Evolutionary conservation across 92 coral and sea anemone genomes (phyloP).

Genomic region (Palythoa grandis): DNA sequence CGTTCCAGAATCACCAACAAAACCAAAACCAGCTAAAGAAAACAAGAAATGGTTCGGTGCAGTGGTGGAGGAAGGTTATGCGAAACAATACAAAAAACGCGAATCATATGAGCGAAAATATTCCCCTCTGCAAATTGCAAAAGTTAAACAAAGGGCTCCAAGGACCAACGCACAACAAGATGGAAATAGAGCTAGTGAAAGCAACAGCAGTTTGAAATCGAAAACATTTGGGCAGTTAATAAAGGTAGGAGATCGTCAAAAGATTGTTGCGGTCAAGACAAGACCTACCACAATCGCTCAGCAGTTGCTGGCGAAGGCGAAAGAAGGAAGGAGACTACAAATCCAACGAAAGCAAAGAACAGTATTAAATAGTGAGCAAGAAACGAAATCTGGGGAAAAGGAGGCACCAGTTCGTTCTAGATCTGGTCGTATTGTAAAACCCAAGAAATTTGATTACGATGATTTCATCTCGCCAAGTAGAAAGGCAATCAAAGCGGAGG

Average conservation of each 20-base stretch:
- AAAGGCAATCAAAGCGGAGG: constrained; percentile 18
- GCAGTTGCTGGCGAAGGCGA: constrained; percentile 94
- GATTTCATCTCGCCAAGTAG: constrained; percentile 79
- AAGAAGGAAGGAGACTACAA: constrained; percentile 77
- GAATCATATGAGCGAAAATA: constrained; percentile 91
- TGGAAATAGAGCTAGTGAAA: constrained; percentile 47
- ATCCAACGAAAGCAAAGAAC: constrained; percentile 65
- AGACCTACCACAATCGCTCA: constrained; percentile 81
- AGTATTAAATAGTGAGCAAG: constrained; percentile 31
- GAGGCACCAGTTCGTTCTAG: constrained; percentile 78
- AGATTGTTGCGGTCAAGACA: constrained; percentile 41
- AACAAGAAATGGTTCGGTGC: constrained; percentile 38
- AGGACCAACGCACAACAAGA: constrained; percentile 59
- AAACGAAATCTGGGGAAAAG: constrained; percentile 39
- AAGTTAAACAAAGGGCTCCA: constrained; percentile 38
- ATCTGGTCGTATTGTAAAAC: constrained; percentile 97
- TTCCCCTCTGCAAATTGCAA: constrained; percentile 53
- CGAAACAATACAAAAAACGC: constrained; percentile 92
- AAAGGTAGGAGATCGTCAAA: constrained; percentile 17
- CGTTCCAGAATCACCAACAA: constrained; percentile 30
- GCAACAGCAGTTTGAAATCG: constrained; percentile 23
- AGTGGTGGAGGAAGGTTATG: constrained; percentile 76
- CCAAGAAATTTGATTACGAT: constrained; percentile 92
- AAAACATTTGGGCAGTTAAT: not conserved
- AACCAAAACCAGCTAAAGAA: constrained; percentile 1